Evolutionary conservation across 2,888 invertebrate species (phyloP).

Genomic region (Yponomeuta malinellus): DNA sequence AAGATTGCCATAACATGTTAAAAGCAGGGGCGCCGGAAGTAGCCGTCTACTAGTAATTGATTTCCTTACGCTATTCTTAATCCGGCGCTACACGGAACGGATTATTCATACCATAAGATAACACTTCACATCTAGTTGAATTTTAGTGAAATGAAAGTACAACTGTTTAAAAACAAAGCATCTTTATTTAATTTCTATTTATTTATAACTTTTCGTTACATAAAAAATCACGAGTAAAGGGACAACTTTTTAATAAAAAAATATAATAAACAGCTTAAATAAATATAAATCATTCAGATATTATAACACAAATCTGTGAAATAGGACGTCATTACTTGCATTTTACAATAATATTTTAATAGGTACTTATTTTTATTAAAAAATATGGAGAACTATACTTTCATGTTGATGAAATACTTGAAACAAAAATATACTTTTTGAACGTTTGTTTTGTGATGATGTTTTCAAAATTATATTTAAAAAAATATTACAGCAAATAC

Average conservation of each 20-base stretch:
- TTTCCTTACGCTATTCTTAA: no score
- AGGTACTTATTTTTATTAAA: neutral
- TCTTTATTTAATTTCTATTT: slow-evolving; percentile 56
- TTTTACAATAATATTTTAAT: neutral
- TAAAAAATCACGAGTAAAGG: slow-evolving; percentile 49
- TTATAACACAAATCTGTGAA: slow-evolving; percentile 20
- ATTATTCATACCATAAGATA: no score
- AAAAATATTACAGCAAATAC: neutral
- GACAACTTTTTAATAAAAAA: slow-evolving; percentile 45
- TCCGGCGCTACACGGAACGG: no score
- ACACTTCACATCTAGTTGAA: no score
- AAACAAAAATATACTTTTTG: no score
- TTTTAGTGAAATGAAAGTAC: neutral
- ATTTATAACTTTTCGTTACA: slow-evolving; percentile 51
- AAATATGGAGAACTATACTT: slow-evolving; percentile 15
- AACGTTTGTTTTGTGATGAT: slow-evolving; percentile 5
- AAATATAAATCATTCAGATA: slow-evolving; percentile 40
- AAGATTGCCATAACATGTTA: no score
- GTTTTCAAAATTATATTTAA: neutral
- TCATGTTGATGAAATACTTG: no score
- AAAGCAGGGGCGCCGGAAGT: no score
- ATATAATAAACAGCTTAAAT: slow-evolving; percentile 67
- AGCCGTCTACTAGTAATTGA: no score
- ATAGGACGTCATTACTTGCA: neutral
- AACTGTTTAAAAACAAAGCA: slow-evolving; percentile 55